Percentiles rank a stretch among this genome's conserved stretches.
Evolutionary conservation across 37 sponge, comb jelly and placozoan species (phyloP).

Genomic region (Cladorhizidae sp.): DNA sequence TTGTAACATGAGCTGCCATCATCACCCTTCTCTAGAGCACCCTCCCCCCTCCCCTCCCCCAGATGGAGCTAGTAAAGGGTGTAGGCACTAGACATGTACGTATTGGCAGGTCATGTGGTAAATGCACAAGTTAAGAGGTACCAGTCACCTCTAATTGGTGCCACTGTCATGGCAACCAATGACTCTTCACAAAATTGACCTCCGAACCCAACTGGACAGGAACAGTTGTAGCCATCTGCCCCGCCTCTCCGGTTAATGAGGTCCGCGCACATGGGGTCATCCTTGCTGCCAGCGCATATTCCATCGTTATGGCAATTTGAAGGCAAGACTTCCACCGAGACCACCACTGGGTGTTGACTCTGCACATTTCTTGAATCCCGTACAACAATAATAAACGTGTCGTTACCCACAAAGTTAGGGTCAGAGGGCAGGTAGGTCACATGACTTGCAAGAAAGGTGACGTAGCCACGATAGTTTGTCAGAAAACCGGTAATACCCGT

Average conservation of each 20-base stretch:
- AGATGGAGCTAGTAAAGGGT: too few relatives aligned
- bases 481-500: not conserved
- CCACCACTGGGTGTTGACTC: not conserved
- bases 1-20: too few relatives aligned
- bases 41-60: too few relatives aligned
- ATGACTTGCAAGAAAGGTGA: slow-evolving; percentile 67
- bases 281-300: slow-evolving; percentile 62
- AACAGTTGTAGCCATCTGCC: slow-evolving; percentile 54
- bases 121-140: slow-evolving; percentile 1
- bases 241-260: slow-evolving; percentile 18
- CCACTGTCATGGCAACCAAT: not conserved
- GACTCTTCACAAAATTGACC: slow-evolving; percentile 66
- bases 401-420: slow-evolving; percentile 40
- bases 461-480: slow-evolving; percentile 29
- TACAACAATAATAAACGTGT: slow-evolving; percentile 36
- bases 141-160: slow-evolving; percentile 36
- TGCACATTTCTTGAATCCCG: slow-evolving; percentile 18
- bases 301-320: slow-evolving; percentile 76
- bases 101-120: too few relatives aligned
- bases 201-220: slow-evolving; percentile 58
- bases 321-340: slow-evolving; percentile 55
- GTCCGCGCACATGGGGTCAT: slow-evolving; percentile 59
- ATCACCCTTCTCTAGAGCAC: too few relatives aligned
- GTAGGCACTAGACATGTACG: too few relatives aligned
- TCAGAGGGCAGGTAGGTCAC: slow-evolving; percentile 64